Conservation (phyloP, 2,113 vertebrate species). For the Xiphophorus hellerii region DNA sequence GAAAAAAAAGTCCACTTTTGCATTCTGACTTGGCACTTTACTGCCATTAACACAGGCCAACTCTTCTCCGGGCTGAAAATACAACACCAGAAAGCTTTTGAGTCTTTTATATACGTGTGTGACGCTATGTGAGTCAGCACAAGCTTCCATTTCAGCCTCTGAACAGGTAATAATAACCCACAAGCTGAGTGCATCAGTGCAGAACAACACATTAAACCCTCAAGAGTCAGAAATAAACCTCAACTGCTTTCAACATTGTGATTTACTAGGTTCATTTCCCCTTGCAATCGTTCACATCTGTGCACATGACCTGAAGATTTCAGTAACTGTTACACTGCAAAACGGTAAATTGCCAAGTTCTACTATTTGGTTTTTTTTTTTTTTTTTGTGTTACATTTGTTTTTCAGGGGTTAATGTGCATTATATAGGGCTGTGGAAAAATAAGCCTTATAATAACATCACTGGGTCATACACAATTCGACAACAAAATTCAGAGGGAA, state of each 20-base stretch:
- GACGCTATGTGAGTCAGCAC: conserved; percentile 28
- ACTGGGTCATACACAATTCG: too few relatives aligned
- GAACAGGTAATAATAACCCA: conserved; percentile 31
- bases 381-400: too few relatives aligned
- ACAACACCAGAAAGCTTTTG: conserved; percentile 68
- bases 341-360: not conserved
- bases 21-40: conserved; percentile 63
- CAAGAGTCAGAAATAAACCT: not conserved
- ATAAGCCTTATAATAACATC: too few relatives aligned
- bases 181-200: conserved; percentile 15
- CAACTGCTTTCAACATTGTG: not conserved
- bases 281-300: not conserved
- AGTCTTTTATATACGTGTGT: conserved; percentile 22
- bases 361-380: not conserved
- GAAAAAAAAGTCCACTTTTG: conserved; percentile 50
- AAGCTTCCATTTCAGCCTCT: conserved; percentile 34
- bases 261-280: not conserved
- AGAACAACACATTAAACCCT: not conserved
- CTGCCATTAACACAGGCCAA: conserved; percentile 60
- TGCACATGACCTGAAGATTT: not conserved
- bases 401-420: too few relatives aligned
- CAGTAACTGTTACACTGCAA: not conserved
- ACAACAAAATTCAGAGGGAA: too few relatives aligned
- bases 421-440: too few relatives aligned
- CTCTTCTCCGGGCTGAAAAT: conserved; percentile 41